Percentiles rank a stretch among this genome's conserved stretches.
phyloP scores from a whole-genome alignment of 2,888 invertebrate species.

The Melanostoma mellinum region DNA sequence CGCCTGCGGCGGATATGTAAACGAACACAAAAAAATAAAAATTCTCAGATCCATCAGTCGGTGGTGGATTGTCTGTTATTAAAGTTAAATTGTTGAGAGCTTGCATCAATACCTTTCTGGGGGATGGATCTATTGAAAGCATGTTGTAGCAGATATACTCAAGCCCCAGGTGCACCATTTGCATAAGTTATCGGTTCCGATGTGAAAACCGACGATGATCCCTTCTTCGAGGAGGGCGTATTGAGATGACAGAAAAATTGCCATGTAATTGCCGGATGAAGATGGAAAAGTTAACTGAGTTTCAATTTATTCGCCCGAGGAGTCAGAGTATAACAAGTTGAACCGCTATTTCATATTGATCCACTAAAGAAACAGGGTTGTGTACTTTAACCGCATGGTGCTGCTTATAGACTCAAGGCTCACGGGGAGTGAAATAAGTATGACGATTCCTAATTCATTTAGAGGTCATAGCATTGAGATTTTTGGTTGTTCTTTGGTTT shows the following conservation, averaged over 20 bases:
- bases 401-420: too few relatives aligned
- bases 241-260: slow-evolving; percentile 62
- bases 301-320: too few relatives aligned
- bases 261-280: slow-evolving; percentile 35
- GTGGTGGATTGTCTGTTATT: slow-evolving; percentile 50
- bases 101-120: background rate
- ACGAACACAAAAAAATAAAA: slow-evolving; percentile 4
- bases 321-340: too few relatives aligned
- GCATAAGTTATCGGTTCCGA: slow-evolving; percentile 57
- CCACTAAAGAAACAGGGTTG: too few relatives aligned
- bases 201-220: slow-evolving; percentile 51
- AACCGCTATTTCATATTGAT: too few relatives aligned
- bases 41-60: slow-evolving; percentile 39
- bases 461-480: too few relatives aligned
- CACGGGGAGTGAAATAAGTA: too few relatives aligned
- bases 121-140: slow-evolving; percentile 45
- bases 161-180: slow-evolving; percentile 45
- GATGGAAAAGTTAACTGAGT: too few relatives aligned
- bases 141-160: slow-evolving; percentile 18
- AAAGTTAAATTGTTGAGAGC: slow-evolving; percentile 60
- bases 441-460: too few relatives aligned
- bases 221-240: slow-evolving; percentile 49
- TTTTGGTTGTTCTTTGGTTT: too few relatives aligned
- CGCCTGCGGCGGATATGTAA: slow-evolving; percentile 59
- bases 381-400: too few relatives aligned